Percentiles rank a stretch among this genome's conserved stretches.
These are phyloP conservation scores for Gryllus longicercus DNA, from an alignment of 2,888 invertebrate genomes.

Conservation along the genomic window DNA sequence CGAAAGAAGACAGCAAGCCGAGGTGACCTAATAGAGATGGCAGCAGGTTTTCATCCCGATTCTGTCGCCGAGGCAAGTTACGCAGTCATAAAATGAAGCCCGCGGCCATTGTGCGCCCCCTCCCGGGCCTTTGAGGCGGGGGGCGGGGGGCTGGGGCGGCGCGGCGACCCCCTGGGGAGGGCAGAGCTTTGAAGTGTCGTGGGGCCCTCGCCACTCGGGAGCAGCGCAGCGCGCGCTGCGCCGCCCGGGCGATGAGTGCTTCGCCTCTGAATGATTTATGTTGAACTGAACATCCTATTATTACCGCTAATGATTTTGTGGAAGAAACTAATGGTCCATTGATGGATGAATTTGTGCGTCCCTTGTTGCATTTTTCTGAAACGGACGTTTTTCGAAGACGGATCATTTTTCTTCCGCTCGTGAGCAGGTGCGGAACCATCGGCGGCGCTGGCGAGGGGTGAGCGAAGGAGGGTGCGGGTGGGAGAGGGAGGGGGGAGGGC, in stretches of 20 bases:
- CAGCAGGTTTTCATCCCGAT: too few species aligned
- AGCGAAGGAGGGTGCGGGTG: too few species aligned
- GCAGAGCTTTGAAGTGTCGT: neutral
- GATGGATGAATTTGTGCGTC: conserved; percentile 10
- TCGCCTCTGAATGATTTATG: conserved; percentile 8
- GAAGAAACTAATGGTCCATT: conserved; percentile 6
- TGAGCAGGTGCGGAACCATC: neutral
- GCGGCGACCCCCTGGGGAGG: neutral
- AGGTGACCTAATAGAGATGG: too few species aligned
- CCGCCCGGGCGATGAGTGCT: neutral
- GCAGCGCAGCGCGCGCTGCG: too few species aligned
- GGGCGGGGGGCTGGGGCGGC: neutral
- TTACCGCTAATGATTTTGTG: conserved; percentile 10
- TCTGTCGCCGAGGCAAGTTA: neutral
- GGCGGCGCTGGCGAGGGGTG: too few species aligned
- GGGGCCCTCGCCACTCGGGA: neutral
- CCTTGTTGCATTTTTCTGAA: conserved; percentile 3
- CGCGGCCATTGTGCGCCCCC: neutral
- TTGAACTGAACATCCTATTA: conserved; percentile 17
- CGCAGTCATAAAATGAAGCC: neutral
- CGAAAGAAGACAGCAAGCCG: too few species aligned
- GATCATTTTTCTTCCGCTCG: conserved; percentile 6
- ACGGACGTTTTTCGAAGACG: neutral
- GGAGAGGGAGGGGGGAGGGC: too few species aligned
- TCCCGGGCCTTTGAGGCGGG: neutral